Conservation (phyloP, 2,888 invertebrate species). For the Parnassius glacialis region DNA sequence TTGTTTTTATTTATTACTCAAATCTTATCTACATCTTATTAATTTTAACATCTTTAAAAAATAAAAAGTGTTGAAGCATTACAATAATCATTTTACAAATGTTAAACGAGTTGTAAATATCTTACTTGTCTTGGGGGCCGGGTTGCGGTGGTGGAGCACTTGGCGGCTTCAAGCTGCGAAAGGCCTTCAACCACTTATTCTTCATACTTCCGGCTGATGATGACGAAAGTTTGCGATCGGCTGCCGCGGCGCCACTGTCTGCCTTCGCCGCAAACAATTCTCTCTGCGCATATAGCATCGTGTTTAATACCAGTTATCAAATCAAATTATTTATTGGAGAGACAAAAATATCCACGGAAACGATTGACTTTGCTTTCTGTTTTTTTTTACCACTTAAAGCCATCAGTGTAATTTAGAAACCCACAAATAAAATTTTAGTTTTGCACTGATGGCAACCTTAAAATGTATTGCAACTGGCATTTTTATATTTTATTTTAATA, state of each 20-base stretch:
- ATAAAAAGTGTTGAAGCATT: too few relatives aligned
- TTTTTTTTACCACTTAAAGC: too few relatives aligned
- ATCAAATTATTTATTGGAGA: conserved; percentile 4
- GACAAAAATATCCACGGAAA: too few relatives aligned
- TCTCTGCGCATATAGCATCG: conserved; percentile 82
- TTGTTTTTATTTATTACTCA: too few relatives aligned
- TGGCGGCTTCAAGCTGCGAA: conserved; percentile 95
- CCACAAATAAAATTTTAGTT: too few relatives aligned
- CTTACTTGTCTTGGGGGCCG: conserved; percentile 74
- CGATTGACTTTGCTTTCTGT: too few relatives aligned
- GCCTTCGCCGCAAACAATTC: conserved; percentile 90
- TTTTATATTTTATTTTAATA: too few relatives aligned
- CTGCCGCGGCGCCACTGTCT: conserved; percentile 86
- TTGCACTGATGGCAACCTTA: too few relatives aligned
- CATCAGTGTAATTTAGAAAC: too few relatives aligned
- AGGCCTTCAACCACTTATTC: conserved; percentile 98
- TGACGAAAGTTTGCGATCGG: conserved; percentile 92
- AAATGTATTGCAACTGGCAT: too few relatives aligned
- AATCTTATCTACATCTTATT: too few relatives aligned
- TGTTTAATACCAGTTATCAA: conserved; percentile 1
- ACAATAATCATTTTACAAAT: background rate
- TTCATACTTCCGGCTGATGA: conserved; percentile 95
- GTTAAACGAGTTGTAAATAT: conserved; percentile 2
- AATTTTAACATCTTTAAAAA: too few relatives aligned
- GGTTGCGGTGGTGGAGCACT: conserved; percentile 78